Evolutionary conservation across 2,113 vertebrate species (phyloP), one percentile per base, ranked within the genome.

Genomic region (Anthoscopus minutus): DNA sequence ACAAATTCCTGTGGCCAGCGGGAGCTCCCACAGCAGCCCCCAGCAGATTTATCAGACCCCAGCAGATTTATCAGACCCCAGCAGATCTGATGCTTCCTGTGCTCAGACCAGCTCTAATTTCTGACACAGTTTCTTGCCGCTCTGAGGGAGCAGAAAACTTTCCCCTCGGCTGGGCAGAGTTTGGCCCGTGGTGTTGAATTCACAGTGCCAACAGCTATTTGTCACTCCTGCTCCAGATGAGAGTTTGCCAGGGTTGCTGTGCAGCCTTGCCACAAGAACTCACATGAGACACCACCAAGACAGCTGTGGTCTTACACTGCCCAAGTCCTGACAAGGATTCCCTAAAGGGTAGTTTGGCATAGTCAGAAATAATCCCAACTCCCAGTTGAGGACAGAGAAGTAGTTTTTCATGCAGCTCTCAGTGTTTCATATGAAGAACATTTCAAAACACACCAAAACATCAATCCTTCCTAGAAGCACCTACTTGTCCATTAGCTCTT

Each of bases 61-160:
- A 23, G 48, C 30, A 69, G 37, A 89, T 84, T 35, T 44, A 53
- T 69, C 40, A 57, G 20, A 27, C 31, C 70, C 30, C 40, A 88
- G 79, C 57, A 79, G 56, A 71, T 30, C 50, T 21, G 7, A n/a
- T 35, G 33, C 38, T 80, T 60, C 67, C 84, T 22, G 54, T 1
- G 0, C 72, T 69, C 37, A 10, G 31, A 65, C 19, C 13, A 5
- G 31, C 45, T 69, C 10, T 2, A 27, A 61, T 40, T n/a, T 17
- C 20, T 47, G 67, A 37, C 27, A 20, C 0, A 0, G 58, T 37
- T 83, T 50, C 76, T 77, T 1, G 0, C 24, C 37, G 58, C 71
- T 83, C 54, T 40, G 76, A 83, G n/a, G 67, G 54, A 69, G 37
- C 24, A n/a, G 80, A 57, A 61, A 73, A 40, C 40, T 57, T 83